Evolutionary conservation across 2,888 invertebrate species (phyloP), one percentile per base, ranked within the genome.

Genomic region (Microctonus brassicae): DNA sequence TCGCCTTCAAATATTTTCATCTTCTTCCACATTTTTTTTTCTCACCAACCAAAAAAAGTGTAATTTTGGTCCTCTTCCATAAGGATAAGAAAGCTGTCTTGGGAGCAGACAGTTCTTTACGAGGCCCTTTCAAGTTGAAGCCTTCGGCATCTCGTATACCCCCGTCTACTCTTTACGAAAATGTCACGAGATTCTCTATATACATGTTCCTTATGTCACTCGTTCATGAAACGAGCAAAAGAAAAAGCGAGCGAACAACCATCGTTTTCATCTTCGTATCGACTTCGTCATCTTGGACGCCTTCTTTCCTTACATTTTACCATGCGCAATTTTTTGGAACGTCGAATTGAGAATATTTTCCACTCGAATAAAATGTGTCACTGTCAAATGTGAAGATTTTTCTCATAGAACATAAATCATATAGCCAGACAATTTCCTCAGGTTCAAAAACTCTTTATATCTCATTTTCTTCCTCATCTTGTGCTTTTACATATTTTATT

Each of bases 21-120:
- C 34, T 60, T 69, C 69, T 39, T 61, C 52, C 36, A 36, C 13
- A 58, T 47, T 47, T 64, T 13, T 64, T 63, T 33, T 22, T 66
- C 13, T 60, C 55, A 24, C 53, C 65, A 22, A 4, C 7, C 29
- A 7, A 29, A 29, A 29, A 29, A 29, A 22, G 10, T 22, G 53
- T 53, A 53, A 53, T 62, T 72, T 24, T 11, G 72, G 52, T 55
- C 72, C 39, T 26, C 72, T 72, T 65, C 72, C 71, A 73, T 72
- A 73, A 77, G 75, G 77, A 79, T 78, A 79, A 77, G 75, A 72
- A 69, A 76, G 55, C 75, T 73, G 74, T 75, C 75, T 67, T 69
- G 62, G 70, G 72, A 77, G 68, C 78, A 76, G 78, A 76, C 77
- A 74, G 75, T 75, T 74, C 74, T 77, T 78, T 77, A 77, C 76